phyloP scores from a whole-genome alignment of 37 sponge, comb jelly and placozoan genomes.

The Theonella swinhoei region DNA sequence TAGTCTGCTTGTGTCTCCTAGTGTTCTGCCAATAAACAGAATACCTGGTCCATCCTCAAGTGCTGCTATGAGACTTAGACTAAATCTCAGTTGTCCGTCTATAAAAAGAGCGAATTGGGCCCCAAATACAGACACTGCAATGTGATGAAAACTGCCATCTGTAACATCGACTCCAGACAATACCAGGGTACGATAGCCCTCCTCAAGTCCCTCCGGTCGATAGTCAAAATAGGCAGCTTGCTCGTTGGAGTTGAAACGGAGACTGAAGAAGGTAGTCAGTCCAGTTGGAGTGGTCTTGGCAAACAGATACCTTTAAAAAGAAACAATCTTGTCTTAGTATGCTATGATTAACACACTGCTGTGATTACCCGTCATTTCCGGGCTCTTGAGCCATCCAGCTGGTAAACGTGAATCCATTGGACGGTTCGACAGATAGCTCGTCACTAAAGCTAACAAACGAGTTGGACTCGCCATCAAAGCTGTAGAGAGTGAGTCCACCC shows the following conservation, averaged over 20 bases:
- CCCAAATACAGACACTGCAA: constrained; percentile 58
- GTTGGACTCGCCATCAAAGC: constrained; percentile 43
- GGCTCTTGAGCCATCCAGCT: constrained; percentile 60
- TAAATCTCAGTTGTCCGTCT: constrained; percentile 40
- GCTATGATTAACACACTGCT: background rate
- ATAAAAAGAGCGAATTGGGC: constrained; percentile 38
- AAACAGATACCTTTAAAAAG: constrained; percentile 51
- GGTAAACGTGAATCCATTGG: constrained; percentile 61
- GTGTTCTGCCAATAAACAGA: constrained; percentile 45
- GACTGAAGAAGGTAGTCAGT: constrained; percentile 40
- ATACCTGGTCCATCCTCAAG: constrained; percentile 57
- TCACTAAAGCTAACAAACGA: constrained; percentile 33
- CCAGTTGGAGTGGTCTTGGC: constrained; percentile 72
- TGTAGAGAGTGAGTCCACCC: background rate
- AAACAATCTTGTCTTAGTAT: background rate
- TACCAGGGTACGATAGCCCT: constrained; percentile 45
- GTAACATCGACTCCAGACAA: constrained; percentile 40
- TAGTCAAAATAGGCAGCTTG: constrained; percentile 59
- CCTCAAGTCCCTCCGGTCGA: constrained; percentile 48
- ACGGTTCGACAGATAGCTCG: constrained; percentile 17
- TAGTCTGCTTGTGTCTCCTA: constrained; percentile 14
- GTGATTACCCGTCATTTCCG: constrained; percentile 63
- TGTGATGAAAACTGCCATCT: constrained; percentile 50
- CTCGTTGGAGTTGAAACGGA: constrained; percentile 33
- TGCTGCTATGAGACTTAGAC: constrained; percentile 21